Evolutionary conservation across 1,140 invertebrate genomes (phyloP).

Genomic region (Colletes latitarsis): DNA sequence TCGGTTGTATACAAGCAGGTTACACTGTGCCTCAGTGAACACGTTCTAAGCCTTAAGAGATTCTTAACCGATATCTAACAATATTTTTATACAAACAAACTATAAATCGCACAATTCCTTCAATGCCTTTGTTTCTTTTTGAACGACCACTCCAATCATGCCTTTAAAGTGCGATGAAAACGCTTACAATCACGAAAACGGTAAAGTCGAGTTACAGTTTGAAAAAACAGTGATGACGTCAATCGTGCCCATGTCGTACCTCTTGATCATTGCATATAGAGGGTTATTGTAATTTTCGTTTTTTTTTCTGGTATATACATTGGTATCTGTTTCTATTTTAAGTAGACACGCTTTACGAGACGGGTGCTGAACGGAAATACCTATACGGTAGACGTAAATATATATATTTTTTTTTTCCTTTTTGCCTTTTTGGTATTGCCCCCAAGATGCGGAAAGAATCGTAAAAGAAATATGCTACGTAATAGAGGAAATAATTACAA

Average conservation of each 20-base stretch:
- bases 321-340: slow-evolving; percentile 39
- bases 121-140: neutral
- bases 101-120: neutral
- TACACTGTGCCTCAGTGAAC: neutral
- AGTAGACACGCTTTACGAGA: slow-evolving; percentile 29
- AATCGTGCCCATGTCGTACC: neutral
- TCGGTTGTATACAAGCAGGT: no score
- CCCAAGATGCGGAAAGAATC: slow-evolving; percentile 26
- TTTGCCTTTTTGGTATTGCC: slow-evolving; percentile 37
- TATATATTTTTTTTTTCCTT: neutral
- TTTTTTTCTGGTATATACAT: slow-evolving; percentile 32
- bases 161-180: slow-evolving; percentile 57
- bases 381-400: slow-evolving; percentile 37
- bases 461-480: slow-evolving; percentile 11
- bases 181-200: neutral
- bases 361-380: slow-evolving; percentile 26
- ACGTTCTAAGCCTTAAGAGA: neutral
- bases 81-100: neutral
- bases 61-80: neutral
- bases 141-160: slow-evolving; percentile 15
- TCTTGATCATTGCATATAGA: slow-evolving; percentile 6
- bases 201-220: neutral
- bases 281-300: slow-evolving; percentile 16
- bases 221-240: neutral
- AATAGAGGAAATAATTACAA: slow-evolving; percentile 24